These are phyloP conservation scores for Oxygymnocypris stewartii DNA, from an alignment of 2,113 vertebrate genomes.

Conservation along the genomic window DNA sequence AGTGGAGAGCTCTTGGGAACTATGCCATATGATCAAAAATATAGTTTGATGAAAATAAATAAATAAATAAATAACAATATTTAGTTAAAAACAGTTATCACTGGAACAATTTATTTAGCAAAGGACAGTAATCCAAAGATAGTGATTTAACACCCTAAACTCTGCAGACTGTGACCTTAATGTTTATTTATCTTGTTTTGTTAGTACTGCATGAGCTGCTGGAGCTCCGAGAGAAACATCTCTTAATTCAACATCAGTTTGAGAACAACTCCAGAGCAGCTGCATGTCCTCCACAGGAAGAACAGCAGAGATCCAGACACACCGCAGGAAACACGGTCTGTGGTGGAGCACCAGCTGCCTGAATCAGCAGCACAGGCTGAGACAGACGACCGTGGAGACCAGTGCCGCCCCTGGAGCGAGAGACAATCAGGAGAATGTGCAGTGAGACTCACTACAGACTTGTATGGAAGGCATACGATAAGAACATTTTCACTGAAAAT, in stretches of 20 bases:
- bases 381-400: not conserved
- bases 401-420: not conserved
- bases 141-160: not conserved
- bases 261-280: not conserved
- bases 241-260: not conserved
- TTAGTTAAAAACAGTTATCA: not conserved
- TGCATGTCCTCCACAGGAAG: not conserved
- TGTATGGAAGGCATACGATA: not conserved
- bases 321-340: not conserved
- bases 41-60: too few relatives aligned
- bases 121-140: not conserved
- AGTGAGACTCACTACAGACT: not conserved
- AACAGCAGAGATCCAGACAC: conserved; percentile 4
- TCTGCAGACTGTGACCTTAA: not conserved
- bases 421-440: not conserved
- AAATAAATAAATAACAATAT: too few relatives aligned
- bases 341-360: not conserved
- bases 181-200: not conserved
- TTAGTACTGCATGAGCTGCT: not conserved
- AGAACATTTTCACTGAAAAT: not conserved
- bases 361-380: not conserved
- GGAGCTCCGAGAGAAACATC: not conserved
- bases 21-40: not conserved
- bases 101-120: not conserved
- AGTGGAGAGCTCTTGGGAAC: not conserved